Percentiles rank a stretch among this genome's conserved stretches.
Conservation (phyloP, 2,113 vertebrate species). For the Mungos mungo region DNA sequence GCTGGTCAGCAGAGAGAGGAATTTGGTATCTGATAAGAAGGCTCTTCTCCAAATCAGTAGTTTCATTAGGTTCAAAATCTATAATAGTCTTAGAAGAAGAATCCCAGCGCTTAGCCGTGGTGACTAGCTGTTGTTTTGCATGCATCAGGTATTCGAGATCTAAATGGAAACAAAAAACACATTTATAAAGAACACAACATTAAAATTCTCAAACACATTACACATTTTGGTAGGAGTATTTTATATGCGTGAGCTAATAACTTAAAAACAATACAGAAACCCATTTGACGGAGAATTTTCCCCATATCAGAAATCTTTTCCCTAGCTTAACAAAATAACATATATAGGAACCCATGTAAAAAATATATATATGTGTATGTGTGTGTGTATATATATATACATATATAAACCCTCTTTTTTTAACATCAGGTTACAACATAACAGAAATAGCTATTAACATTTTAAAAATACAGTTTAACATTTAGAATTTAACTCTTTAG, state of each 20-base stretch:
- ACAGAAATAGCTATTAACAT: slow-evolving; percentile 6
- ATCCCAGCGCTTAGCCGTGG: slow-evolving; percentile 98
- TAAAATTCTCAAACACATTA: slow-evolving; percentile 44
- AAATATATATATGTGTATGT: background rate
- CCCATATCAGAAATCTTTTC: background rate
- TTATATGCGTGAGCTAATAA: slow-evolving; percentile 19
- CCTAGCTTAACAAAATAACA: slow-evolving; percentile 36
- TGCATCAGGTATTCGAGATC: slow-evolving; percentile 98
- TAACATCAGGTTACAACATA: background rate
- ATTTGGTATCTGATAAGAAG: slow-evolving; percentile 98
- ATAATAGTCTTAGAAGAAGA: slow-evolving; percentile 97
- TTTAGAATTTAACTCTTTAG: slow-evolving; percentile 43
- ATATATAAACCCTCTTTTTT: background rate
- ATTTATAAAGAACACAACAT: slow-evolving; percentile 48
- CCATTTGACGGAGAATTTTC: background rate
- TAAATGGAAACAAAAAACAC: slow-evolving; percentile 76
- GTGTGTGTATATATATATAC: too few relatives aligned
- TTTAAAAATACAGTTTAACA: slow-evolving; percentile 31
- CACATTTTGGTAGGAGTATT: background rate
- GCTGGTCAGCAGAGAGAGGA: slow-evolving; percentile 97
- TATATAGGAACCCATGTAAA: background rate
- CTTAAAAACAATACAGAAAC: slow-evolving; percentile 35
- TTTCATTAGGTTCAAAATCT: slow-evolving; percentile 96
- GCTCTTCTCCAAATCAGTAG: slow-evolving; percentile 97
- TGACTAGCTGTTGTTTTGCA: slow-evolving; percentile 95